phyloP scores from a whole-genome alignment of 2,888 invertebrate genomes.

The Labia minor region DNA sequence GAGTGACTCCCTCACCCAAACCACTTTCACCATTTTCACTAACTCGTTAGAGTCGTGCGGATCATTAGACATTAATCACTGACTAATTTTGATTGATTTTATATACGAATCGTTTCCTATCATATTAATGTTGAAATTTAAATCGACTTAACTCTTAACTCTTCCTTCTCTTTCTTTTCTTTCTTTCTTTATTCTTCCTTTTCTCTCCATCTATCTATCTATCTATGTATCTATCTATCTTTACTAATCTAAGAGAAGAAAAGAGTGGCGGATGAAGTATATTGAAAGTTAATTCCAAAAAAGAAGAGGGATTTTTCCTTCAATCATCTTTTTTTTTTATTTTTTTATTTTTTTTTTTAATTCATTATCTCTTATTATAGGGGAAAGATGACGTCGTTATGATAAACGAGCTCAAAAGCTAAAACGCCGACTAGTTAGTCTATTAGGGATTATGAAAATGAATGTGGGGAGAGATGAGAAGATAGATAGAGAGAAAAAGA shows the following conservation, averaged over 20 bases:
- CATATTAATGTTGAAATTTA: neutral
- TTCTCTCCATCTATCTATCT: no score
- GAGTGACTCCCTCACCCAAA: no score
- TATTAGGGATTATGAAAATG: neutral
- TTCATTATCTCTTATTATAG: neutral
- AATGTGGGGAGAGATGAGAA: no score
- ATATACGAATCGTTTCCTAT: neutral
- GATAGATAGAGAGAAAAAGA: no score
- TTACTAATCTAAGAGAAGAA: no score
- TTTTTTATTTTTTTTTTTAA: neutral
- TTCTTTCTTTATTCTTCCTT: no score
- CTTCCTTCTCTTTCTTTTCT: no score
- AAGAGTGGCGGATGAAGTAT: neutral
- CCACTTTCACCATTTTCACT: no score
- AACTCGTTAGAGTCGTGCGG: neutral
- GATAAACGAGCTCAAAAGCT: constrained; percentile 13
- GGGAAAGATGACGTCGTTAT: neutral
- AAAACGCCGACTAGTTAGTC: constrained; percentile 13
- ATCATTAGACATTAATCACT: constrained; percentile 7
- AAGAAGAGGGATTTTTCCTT: neutral
- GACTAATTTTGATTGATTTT: constrained; percentile 13
- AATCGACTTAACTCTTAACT: neutral
- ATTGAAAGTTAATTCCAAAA: neutral
- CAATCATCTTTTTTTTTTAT: no score
- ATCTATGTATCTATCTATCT: no score